These are phyloP conservation scores for Drosophila mulleri DNA, from an alignment of 2,888 invertebrate genomes.

Conservation along the genomic window DNA sequence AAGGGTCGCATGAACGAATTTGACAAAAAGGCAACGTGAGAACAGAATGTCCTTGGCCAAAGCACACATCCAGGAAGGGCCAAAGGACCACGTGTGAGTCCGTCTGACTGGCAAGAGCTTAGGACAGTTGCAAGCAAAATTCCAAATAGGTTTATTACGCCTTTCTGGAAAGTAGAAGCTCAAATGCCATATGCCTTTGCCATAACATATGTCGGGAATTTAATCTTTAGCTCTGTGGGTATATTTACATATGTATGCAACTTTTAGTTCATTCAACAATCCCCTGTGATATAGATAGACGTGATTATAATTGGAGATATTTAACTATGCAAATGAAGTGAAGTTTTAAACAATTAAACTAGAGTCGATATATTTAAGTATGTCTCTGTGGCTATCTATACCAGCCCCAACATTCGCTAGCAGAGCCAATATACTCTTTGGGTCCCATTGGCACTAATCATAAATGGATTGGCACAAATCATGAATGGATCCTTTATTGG, in stretches of 20 bases:
- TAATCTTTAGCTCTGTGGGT: not conserved
- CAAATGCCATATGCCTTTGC: not conserved
- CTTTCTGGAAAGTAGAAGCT: not conserved
- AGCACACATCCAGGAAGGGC: conserved; percentile 4
- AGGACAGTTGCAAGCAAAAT: conserved; percentile 9
- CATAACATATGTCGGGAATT: not conserved
- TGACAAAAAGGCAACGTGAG: conserved; percentile 33
- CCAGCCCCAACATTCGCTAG: too few species aligned
- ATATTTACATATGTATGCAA: not conserved
- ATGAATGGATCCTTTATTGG: too few species aligned
- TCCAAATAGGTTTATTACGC: conserved; percentile 13
- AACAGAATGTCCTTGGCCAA: conserved; percentile 26
- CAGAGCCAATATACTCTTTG: too few species aligned
- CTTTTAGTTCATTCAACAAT: not conserved
- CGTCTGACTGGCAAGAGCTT: conserved; percentile 32
- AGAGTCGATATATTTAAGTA: too few species aligned
- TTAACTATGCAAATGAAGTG: not conserved
- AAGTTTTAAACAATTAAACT: too few species aligned
- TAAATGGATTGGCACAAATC: too few species aligned
- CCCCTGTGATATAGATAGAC: not conserved
- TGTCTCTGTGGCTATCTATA: too few species aligned
- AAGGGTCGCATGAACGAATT: conserved; percentile 56
- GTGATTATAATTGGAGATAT: not conserved
- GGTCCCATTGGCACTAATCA: too few species aligned
- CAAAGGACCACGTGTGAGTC: conserved; percentile 10